Evolutionary conservation across 2,888 invertebrate species (phyloP).

Genomic region (Phoronis australis): DNA sequence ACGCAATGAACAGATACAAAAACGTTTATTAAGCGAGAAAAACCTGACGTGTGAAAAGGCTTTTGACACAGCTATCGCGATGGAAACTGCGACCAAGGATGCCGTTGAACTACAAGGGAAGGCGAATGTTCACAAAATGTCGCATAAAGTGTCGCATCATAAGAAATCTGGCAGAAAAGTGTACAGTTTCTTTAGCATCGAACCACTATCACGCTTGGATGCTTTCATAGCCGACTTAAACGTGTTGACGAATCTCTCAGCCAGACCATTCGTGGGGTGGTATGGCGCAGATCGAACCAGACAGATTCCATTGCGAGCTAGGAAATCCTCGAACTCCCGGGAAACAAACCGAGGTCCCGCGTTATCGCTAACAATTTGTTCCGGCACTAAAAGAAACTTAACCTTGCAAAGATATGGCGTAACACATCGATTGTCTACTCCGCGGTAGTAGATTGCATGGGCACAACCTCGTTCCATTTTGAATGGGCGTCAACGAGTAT

Average conservation of each 20-base stretch:
- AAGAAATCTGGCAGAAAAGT: too few relatives aligned
- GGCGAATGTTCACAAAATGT: too few relatives aligned
- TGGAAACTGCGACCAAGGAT: conserved; percentile 11
- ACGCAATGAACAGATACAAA: conserved; percentile 12
- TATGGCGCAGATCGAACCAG: not conserved
- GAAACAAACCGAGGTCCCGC: not conserved
- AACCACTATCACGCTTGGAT: too few relatives aligned
- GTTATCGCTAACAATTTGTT: not conserved
- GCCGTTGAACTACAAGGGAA: conserved; percentile 5
- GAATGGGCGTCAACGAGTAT: not conserved
- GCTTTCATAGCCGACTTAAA: not conserved
- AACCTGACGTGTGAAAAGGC: conserved; percentile 10
- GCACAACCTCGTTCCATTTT: conserved; percentile 1
- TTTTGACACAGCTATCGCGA: conserved; percentile 7
- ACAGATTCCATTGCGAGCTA: not conserved
- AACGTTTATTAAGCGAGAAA: conserved; percentile 9
- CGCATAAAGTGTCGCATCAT: too few relatives aligned
- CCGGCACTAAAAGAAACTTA: not conserved
- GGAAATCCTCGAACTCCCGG: not conserved
- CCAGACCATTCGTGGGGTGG: conserved; percentile 1
- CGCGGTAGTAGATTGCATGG: not conserved
- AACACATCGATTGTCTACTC: not conserved
- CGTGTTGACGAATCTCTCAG: not conserved
- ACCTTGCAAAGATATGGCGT: not conserved
- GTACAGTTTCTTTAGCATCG: too few relatives aligned